Percentiles rank a stretch among this genome's conserved stretches.
Evolutionary conservation across 1,140 invertebrate genomes (phyloP).

Genomic region (Idris sp.): DNA sequence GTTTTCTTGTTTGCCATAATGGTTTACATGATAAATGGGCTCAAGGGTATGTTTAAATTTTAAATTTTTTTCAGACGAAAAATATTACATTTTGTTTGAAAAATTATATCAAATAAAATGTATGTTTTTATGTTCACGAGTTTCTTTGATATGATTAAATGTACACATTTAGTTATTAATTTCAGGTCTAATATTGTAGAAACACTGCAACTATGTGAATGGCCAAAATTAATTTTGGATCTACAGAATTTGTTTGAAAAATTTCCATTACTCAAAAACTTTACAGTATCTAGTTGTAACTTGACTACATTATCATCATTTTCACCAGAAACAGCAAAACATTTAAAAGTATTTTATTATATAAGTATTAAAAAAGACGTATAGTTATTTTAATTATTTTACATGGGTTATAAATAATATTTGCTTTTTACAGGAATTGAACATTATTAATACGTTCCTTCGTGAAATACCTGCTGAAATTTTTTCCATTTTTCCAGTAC

Average conservation of each 20-base stretch:
- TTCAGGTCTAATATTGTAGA: conserved; percentile 48
- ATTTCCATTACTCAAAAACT: conserved; percentile 53
- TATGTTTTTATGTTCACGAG: no score
- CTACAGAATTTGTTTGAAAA: conserved; percentile 34
- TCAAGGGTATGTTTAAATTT: conserved; percentile 36
- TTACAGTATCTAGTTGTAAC: conserved; percentile 60
- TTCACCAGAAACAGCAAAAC: conserved; percentile 30
- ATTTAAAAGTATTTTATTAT: conserved; percentile 64
- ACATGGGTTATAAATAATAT: no score
- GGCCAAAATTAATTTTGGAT: conserved; percentile 58
- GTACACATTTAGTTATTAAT: no score
- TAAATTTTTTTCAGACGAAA: no score
- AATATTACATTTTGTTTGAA: conserved; percentile 3
- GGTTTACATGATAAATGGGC: conserved; percentile 60
- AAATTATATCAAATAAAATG: no score
- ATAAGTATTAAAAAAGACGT: no score
- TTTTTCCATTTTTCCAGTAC: conserved; percentile 69
- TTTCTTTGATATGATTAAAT: no score
- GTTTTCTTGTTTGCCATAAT: no score
- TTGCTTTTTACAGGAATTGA: no score
- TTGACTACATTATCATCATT: conserved; percentile 42
- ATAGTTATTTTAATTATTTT: no score
- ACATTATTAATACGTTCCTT: conserved; percentile 76
- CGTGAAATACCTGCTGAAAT: conserved; percentile 66
- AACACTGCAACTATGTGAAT: conserved; percentile 56